Percentiles rank a stretch among this genome's conserved stretches.
These are phyloP conservation scores for Dendrocincla tyrannina DNA, from an alignment of 2,797 vertebrate genomes.

Conservation along the genomic window DNA sequence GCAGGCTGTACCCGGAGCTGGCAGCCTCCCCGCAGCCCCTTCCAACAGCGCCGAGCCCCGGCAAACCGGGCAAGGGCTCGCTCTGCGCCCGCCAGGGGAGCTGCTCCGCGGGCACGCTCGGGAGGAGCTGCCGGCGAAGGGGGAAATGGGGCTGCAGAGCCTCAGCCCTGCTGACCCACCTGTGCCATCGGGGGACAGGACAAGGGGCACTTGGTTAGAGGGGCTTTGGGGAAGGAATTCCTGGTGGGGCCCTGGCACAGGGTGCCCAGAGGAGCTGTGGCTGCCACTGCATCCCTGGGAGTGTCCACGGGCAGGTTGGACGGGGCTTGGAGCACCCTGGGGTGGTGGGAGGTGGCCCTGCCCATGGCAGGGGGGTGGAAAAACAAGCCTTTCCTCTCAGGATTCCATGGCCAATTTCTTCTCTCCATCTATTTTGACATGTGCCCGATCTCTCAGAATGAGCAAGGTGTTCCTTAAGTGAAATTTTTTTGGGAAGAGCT, in stretches of 20 bases:
- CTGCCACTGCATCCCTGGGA: neutral
- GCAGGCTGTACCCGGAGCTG: conserved; percentile 27
- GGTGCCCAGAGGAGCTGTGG: neutral
- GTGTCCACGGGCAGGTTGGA: neutral
- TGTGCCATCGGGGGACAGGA: no score
- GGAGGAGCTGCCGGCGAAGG: neutral
- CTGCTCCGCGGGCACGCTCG: neutral
- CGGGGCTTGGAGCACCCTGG: neutral
- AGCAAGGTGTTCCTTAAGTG: conserved; percentile 49
- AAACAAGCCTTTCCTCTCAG: neutral
- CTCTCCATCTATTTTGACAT: neutral
- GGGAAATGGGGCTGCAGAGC: neutral
- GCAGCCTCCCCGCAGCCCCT: neutral
- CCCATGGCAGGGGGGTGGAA: neutral
- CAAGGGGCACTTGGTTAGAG: rapidly evolving
- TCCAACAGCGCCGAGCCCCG: neutral
- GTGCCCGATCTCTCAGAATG: conserved; percentile 47
- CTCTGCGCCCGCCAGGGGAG: neutral
- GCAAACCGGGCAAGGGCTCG: neutral
- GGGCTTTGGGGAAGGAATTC: neutral
- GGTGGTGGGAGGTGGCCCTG: neutral
- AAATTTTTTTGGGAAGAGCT: conserved; percentile 53
- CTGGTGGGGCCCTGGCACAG: neutral
- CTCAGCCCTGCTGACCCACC: rapidly evolving
- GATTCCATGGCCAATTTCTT: neutral